Evolutionary conservation across 2,113 vertebrate species (phyloP).

Genomic region (Archilochus colubris): DNA sequence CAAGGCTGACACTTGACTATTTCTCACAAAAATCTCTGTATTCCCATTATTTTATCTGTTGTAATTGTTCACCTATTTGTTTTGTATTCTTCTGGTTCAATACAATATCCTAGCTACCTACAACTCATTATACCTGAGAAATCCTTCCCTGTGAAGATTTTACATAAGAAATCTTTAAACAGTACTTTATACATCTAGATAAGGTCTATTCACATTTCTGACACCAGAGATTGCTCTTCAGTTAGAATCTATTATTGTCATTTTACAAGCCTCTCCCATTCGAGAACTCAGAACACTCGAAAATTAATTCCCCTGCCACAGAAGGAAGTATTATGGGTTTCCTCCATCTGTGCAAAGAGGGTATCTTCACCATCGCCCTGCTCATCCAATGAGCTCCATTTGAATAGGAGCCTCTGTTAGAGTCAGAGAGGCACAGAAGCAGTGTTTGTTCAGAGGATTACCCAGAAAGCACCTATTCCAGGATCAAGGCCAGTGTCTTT

Average conservation of each 20-base stretch:
- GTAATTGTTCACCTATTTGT: neutral
- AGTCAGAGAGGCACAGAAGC: conserved; percentile 61
- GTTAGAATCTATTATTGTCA: conserved; percentile 61
- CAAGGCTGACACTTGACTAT: neutral
- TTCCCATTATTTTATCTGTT: neutral
- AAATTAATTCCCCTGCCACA: conserved; percentile 25
- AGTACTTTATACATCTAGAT: conserved; percentile 30
- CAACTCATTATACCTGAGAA: neutral
- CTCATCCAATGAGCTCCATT: conserved; percentile 50
- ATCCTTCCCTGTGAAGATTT: neutral
- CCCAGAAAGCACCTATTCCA: conserved; percentile 67
- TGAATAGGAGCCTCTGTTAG: conserved; percentile 69
- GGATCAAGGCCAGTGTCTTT: conserved; percentile 68
- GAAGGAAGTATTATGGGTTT: conserved; percentile 58
- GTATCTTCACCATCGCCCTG: conserved; percentile 54
- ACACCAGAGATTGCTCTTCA: conserved; percentile 70
- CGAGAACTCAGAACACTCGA: neutral
- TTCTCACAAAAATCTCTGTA: neutral
- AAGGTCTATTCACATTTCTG: conserved; percentile 54
- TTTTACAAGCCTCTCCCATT: conserved; percentile 38
- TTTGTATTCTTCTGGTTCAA: neutral
- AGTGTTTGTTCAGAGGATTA: conserved; percentile 66
- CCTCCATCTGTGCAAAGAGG: conserved; percentile 45
- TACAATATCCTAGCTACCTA: neutral
- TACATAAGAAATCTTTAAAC: neutral